Base-by-base conservation (phyloP, 2,888 invertebrate genomes). In the Ochropleura leucogaster region DNA sequence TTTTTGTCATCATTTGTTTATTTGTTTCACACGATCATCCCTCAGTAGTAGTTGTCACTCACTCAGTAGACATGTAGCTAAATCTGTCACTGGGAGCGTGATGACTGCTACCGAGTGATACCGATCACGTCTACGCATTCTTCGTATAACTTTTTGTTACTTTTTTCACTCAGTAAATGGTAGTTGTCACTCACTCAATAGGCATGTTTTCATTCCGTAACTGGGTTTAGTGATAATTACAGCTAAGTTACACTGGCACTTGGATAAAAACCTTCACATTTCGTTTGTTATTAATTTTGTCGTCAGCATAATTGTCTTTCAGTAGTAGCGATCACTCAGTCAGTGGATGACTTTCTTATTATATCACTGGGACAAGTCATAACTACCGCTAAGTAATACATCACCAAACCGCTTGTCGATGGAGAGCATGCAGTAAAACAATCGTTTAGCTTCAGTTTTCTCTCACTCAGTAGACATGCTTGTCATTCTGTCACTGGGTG, bases 401-500 rank as follows among this genome's bases (percentile, higher is more conserved):
- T n/a, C n/a, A n/a, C n/a, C n/a, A n/a, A n/a, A n/a, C n/a, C n/a
- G n/a, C n/a, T n/a, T n/a, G n/a, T n/a, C n/a, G n/a, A n/a, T 1
- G 12, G 4, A 12, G 62, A 18, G 0, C 18, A 40, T 16, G 1
- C 9, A n/a, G 9, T 53, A 53, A 3, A n/a, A 30, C 14, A 8
- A 8, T 8, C 16, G 4, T 16, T 60, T 16, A 60, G 42, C 18
- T 4, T 18, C 2, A 62, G 62, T 44, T 2, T 6, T 49, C 66
- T 47, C 80, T 82, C 86, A 90, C 85, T 85, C 57, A 57, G 57
- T 42, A 80, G 88, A 86, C 85, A 88, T 75, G 86, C 87, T 62
- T 67, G 0, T 64, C n/a, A 83, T 76, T 75, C 83, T 88, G 88
- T 90, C 89, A 89, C 89, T 89, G 90, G 88, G 87, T 79, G 77